These are phyloP conservation scores for Smittia aterrima DNA, from an alignment of 2,888 invertebrate species.

Conservation along the genomic window DNA sequence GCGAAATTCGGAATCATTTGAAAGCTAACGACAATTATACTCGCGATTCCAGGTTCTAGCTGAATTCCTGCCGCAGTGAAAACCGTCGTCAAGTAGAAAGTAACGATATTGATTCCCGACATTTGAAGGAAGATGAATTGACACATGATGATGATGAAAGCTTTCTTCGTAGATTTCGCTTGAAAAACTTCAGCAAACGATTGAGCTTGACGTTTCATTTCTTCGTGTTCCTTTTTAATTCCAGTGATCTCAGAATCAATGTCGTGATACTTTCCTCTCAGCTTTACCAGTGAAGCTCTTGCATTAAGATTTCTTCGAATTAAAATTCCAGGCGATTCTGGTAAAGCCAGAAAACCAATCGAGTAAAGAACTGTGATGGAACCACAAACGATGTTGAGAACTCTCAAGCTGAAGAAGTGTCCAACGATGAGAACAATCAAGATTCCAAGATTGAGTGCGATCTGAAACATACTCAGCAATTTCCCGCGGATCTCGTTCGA, in stretches of 20 bases:
- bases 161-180: background rate
- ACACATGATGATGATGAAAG: background rate
- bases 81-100: slow-evolving; percentile 11
- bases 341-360: background rate
- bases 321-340: slow-evolving; percentile 16
- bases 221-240: background rate
- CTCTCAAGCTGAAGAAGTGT: background rate
- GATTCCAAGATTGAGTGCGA: slow-evolving; percentile 4
- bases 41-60: slow-evolving; percentile 59
- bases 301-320: slow-evolving; percentile 42
- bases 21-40: slow-evolving; percentile 71
- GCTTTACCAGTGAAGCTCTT: slow-evolving; percentile 56
- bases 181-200: background rate
- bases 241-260: background rate
- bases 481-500: background rate
- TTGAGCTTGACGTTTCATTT: background rate
- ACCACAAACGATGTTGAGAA: slow-evolving; percentile 22
- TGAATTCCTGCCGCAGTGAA: slow-evolving; percentile 43
- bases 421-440: slow-evolving; percentile 15
- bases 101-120: slow-evolving; percentile 5
- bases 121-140: slow-evolving; percentile 33
- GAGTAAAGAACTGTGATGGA: slow-evolving; percentile 7
- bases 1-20: slow-evolving; percentile 70
- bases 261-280: background rate
- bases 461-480: slow-evolving; percentile 26